Base-by-base conservation (phyloP, 2,113 vertebrate genomes). In the Sterna hirundo region DNA sequence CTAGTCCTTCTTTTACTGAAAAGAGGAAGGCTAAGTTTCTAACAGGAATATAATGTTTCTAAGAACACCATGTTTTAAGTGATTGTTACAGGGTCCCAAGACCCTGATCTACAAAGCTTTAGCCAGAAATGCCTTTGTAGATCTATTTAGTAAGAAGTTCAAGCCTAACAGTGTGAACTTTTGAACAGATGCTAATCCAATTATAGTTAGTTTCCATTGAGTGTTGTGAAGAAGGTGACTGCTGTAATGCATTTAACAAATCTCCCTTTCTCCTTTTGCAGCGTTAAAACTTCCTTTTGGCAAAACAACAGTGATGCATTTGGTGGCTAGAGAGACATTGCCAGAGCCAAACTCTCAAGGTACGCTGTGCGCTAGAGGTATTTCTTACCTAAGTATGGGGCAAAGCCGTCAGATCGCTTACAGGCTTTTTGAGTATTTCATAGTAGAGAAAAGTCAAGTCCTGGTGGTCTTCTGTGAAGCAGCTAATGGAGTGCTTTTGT, bases 301-400 rank as follows among this genome's bases (percentile, higher is more conserved):
- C 96, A 99, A 99, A 98, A 99, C 99, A 96, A 99, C 99, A 94
- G 99, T 99, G 98, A 99, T 99, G 99, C 99, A 99, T 98, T 98
- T 99, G 98, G 99, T 99, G 98, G 99, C 99, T 98, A 99, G 99
- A 98, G 99, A 99, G 98, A 99, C 99, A 42, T 98, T 99, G 98
- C 99, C 99, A 93, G 99, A 99, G 98, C 99, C 99, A 98, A 99
- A 99, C 97, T 99, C 99, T 98, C 99, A 99, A 99, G 99, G 99
- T 99, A 99, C 13, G 97, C 74, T 81, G 9, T 40, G 26, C 16
- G 3, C 38, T 26, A 7, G 47, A 26, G 18, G 15, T 17, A 6
- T 34, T 72, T 89, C 54, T 52, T 60, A 30, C 16, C 82, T 1
- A 3, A 13, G 22, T 66, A 44, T 10, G 3, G 23, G 75, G 55